Evolutionary conservation across 2,797 vertebrate species (phyloP).

Genomic region (Mastacembelus armatus): DNA sequence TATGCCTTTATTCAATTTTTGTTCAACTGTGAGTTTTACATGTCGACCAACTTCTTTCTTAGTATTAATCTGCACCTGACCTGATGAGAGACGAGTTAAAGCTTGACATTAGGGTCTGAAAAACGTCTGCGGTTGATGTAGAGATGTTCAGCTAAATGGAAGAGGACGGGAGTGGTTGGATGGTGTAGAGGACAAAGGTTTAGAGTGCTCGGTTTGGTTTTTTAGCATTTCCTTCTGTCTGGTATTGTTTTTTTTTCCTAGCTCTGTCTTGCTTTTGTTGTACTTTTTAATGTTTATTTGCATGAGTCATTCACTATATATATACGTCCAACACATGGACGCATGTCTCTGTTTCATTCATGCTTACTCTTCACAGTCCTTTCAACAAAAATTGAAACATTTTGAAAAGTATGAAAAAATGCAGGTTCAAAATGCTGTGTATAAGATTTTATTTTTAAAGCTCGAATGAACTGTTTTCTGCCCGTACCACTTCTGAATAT

Average conservation of each 20-base stretch:
- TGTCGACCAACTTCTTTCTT: background rate
- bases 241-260: background rate
- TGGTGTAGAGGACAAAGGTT: constrained; percentile 24
- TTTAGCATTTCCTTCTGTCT: constrained; percentile 6
- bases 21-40: background rate
- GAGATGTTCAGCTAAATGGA: constrained; percentile 1
- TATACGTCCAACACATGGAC: too few relatives aligned
- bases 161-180: constrained; percentile 3
- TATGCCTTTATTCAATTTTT: background rate
- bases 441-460: background rate
- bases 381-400: too few relatives aligned
- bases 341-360: background rate
- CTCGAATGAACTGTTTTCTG: background rate
- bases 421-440: background rate
- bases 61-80: constrained; percentile 5
- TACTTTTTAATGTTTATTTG: too few relatives aligned
- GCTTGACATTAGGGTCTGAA: background rate
- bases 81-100: background rate
- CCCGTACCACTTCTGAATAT: constrained; percentile 6
- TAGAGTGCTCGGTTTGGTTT: background rate
- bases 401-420: background rate
- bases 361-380: background rate
- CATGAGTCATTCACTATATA: too few relatives aligned
- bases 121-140: constrained; percentile 22
- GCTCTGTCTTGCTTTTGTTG: background rate